Evolutionary conservation across 2,888 invertebrate species (phyloP).

Genomic region (Andrena fulva): DNA sequence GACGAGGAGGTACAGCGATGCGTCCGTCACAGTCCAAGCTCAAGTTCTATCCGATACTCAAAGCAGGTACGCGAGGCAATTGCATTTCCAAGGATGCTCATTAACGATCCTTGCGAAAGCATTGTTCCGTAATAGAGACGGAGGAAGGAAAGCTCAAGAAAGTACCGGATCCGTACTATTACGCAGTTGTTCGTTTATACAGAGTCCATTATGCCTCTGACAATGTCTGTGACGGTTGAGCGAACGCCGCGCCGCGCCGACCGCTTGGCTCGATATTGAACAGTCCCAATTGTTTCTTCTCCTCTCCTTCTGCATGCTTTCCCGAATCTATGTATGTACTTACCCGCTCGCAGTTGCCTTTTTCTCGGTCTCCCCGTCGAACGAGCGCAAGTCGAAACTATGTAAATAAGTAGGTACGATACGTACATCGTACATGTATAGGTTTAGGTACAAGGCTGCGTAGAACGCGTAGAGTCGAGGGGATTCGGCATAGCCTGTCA

Average conservation of each 20-base stretch:
- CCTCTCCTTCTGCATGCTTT: neutral
- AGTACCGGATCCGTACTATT: slow-evolving; percentile 25
- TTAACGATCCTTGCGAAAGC: slow-evolving; percentile 41
- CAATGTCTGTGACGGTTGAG: slow-evolving; percentile 63
- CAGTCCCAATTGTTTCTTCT: slow-evolving; percentile 55
- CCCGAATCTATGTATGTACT: neutral
- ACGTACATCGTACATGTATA: no score
- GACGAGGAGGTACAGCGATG: no score
- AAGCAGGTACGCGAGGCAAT: neutral
- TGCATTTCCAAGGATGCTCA: neutral
- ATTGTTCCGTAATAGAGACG: slow-evolving; percentile 28
- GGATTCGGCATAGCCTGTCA: slow-evolving; percentile 10
- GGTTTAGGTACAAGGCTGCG: neutral
- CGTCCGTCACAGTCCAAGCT: no score
- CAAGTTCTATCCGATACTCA: neutral
- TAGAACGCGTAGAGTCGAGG: neutral
- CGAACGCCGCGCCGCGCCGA: slow-evolving; percentile 25
- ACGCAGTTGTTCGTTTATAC: slow-evolving; percentile 58
- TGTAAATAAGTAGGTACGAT: neutral
- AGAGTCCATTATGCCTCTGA: slow-evolving; percentile 65
- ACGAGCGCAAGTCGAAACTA: neutral
- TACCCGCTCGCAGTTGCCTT: neutral
- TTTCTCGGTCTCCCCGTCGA: neutral
- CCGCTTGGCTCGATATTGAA: slow-evolving; percentile 67
- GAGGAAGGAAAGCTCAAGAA: slow-evolving; percentile 30